Base-by-base conservation (phyloP, 2,113 vertebrate genomes). In the Lepidothrix coronata region DNA sequence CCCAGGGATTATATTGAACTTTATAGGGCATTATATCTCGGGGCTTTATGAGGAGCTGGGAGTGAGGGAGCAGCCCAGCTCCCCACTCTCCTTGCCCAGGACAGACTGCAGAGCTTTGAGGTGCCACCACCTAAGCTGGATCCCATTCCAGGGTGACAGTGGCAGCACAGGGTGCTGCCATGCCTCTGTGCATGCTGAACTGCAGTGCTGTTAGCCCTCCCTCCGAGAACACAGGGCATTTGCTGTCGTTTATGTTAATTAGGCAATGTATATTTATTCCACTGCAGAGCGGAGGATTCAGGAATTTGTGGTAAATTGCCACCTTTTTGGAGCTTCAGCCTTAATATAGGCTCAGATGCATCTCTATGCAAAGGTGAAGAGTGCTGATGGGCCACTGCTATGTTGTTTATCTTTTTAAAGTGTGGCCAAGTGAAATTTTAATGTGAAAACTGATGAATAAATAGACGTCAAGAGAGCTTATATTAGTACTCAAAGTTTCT, bases 111-210 rank as follows among this genome's bases (percentile, higher is more conserved):
- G 39, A 49, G 43, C 35, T 89, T 25, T 17, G 57, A 68, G 46
- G 73, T 82, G 62, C 44, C 49, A 35, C 52, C 78, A 87, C 3
- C 28, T 20, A 58, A 48, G 54, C 67, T 63, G 71, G 71, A 65
- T 75, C 39, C 52, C 58, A 52, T 68, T 18, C 61, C 9, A 1
- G 51, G 31, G 52, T 0, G 0, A 54, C 2, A 5, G 30, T 2
- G 3, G 43, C 30, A 61, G 58, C 81, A 44, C 11, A 0, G 33
- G 46, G 27, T 41, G 61, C 61, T 43, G 27, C 39, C 27, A 14
- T 63, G 61, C 39, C 81, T 74, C 81, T 58, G 73, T 28, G 21
- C 62, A 7, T 3, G 4, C 76, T 21, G 54, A 62, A 66, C 66
- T 82, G 43, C 74, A 79, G 78, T 1, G 0, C 54, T 37, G n/a